These are phyloP conservation scores for Enteromius afrohamiltoni DNA, from an alignment of 2,797 vertebrate species.

Conservation along the genomic window DNA sequence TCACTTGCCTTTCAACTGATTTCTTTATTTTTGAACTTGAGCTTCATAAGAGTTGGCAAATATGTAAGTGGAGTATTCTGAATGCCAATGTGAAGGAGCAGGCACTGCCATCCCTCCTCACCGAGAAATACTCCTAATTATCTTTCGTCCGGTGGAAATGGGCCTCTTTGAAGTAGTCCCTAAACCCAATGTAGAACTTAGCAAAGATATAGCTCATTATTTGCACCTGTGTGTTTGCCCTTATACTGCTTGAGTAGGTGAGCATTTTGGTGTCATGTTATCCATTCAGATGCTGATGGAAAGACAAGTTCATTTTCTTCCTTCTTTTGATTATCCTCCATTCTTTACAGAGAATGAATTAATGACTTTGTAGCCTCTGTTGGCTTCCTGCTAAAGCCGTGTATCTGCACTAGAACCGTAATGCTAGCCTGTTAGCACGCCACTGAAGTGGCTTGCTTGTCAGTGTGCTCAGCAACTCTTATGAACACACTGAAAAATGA, in stretches of 20 bases:
- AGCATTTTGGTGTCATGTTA: conserved; percentile 82
- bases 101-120: conserved; percentile 89
- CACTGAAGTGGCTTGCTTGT: conserved; percentile 89
- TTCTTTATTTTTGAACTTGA: conserved; percentile 67
- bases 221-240: conserved; percentile 79
- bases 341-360: conserved; percentile 90
- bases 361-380: conserved; percentile 80
- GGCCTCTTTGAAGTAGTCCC: conserved; percentile 74
- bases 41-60: conserved; percentile 97
- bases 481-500: conserved; percentile 88
- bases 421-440: conserved; percentile 89
- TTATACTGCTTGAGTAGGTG: conserved; percentile 92
- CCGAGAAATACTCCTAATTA: conserved; percentile 86
- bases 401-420: conserved; percentile 90
- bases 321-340: conserved; percentile 70
- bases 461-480: conserved; percentile 85
- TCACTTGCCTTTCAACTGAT: conserved; percentile 71
- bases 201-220: conserved; percentile 72
- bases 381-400: conserved; percentile 87
- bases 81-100: conserved; percentile 93
- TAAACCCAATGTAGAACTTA: conserved; percentile 71
- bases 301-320: conserved; percentile 76
- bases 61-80: conserved; percentile 97
- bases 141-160: conserved; percentile 68
- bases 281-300: conserved; percentile 85